These are phyloP conservation scores for Ammospiza caudacuta DNA, from an alignment of 2,113 vertebrate genomes.

Conservation along the genomic window DNA sequence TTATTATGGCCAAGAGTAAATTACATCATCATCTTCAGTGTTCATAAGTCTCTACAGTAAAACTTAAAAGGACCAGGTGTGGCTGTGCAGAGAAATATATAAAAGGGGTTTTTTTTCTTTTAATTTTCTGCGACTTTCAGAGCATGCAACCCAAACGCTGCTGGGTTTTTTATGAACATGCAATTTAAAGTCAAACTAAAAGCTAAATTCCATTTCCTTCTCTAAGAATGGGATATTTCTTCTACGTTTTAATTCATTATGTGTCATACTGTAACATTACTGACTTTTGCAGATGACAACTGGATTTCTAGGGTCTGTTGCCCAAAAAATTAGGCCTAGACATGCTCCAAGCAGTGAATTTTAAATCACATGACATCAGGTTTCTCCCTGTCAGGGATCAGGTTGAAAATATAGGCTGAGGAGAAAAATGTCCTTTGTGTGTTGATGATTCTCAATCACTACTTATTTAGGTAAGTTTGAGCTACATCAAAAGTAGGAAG, in stretches of 20 bases:
- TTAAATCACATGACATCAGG: neutral
- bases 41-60: neutral
- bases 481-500: neutral
- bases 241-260: neutral
- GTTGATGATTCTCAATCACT: neutral
- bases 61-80: conserved; percentile 30
- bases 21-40: conserved; percentile 12
- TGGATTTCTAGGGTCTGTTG: neutral
- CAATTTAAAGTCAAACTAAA: neutral
- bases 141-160: neutral
- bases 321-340: neutral
- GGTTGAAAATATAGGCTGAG: neutral
- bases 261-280: neutral
- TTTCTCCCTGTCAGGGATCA: neutral
- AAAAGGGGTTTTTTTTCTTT: neutral
- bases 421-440: neutral
- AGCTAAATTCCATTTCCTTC: neutral
- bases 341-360: neutral
- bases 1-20: conserved; percentile 26
- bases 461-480: neutral
- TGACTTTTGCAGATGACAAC: neutral
- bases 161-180: neutral
- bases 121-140: neutral
- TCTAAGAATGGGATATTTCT: neutral
- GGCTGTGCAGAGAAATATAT: neutral